These are phyloP conservation scores for Chelon auratus DNA, from an alignment of 2,797 vertebrate species.

Conservation along the genomic window DNA sequence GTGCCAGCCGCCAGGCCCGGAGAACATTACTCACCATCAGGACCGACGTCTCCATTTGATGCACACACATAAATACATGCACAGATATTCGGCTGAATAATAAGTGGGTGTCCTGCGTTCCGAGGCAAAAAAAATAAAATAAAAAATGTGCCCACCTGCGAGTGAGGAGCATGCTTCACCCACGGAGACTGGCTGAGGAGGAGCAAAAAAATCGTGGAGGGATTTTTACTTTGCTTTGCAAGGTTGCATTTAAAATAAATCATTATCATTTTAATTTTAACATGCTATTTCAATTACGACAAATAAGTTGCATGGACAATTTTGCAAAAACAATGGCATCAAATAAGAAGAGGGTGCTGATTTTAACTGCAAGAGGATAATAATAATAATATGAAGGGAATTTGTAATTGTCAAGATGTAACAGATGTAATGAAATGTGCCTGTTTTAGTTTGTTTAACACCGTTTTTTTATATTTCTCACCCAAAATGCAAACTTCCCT, in stretches of 20 bases:
- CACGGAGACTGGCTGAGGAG: conserved; percentile 19
- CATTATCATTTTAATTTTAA: conserved; percentile 29
- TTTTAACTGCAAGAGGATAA: no score
- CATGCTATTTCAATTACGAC: conserved; percentile 21
- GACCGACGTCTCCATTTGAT: conserved; percentile 69
- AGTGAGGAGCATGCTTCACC: conserved; percentile 46
- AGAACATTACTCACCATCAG: conserved; percentile 84
- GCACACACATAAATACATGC: conserved; percentile 37
- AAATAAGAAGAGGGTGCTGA: no score
- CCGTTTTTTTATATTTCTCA: no score
- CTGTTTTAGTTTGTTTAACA: no score
- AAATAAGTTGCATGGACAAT: conserved; percentile 31
- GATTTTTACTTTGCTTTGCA: conserved; percentile 13
- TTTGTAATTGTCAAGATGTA: no score
- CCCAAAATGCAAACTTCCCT: no score
- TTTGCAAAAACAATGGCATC: conserved; percentile 10
- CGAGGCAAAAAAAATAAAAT: conserved; percentile 35
- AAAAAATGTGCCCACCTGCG: conserved; percentile 55
- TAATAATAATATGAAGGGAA: no score
- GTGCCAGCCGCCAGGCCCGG: conserved; percentile 79
- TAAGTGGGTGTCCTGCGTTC: conserved; percentile 68
- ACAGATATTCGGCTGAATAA: conserved; percentile 70
- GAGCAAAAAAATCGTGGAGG: neutral
- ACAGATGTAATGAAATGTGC: no score
- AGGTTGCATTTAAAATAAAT: conserved; percentile 26